A percentile compares a stretch with the other conserved stretches of the same genome.
These are phyloP conservation scores for Corythornis cristatus DNA, from an alignment of 2,113 vertebrate genomes.

Conservation along the genomic window DNA sequence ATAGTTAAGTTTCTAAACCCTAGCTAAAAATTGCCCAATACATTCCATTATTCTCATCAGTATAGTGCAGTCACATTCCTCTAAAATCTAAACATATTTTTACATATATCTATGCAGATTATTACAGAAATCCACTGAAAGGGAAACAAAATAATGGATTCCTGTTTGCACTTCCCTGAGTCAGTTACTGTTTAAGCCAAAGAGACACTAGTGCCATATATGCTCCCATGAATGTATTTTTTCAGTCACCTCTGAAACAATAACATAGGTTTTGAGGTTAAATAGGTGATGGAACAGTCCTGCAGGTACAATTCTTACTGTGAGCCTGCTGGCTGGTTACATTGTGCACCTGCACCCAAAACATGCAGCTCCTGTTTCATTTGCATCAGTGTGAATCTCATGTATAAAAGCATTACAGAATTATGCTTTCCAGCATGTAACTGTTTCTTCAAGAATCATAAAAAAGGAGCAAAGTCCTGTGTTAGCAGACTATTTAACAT, in stretches of 20 bases:
- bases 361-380: background rate
- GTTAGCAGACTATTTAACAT: background rate
- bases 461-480: background rate
- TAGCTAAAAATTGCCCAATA: background rate
- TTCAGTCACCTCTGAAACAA: background rate
- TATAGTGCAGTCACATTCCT: background rate
- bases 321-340: background rate
- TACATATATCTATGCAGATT: background rate
- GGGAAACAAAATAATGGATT: background rate
- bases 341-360: background rate
- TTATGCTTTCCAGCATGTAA: background rate
- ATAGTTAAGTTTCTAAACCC: background rate
- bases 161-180: background rate
- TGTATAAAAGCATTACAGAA: background rate
- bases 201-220: background rate
- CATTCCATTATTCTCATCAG: background rate
- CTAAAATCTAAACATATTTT: background rate
- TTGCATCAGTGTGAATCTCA: background rate
- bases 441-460: background rate
- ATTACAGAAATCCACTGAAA: background rate
- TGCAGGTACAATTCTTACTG: background rate
- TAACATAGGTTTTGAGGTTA: background rate
- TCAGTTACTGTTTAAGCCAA: background rate
- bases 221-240: background rate
- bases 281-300: background rate